These are phyloP conservation scores for Pristis pectinata DNA, from an alignment of 2,797 vertebrate genomes.

Conservation along the genomic window DNA sequence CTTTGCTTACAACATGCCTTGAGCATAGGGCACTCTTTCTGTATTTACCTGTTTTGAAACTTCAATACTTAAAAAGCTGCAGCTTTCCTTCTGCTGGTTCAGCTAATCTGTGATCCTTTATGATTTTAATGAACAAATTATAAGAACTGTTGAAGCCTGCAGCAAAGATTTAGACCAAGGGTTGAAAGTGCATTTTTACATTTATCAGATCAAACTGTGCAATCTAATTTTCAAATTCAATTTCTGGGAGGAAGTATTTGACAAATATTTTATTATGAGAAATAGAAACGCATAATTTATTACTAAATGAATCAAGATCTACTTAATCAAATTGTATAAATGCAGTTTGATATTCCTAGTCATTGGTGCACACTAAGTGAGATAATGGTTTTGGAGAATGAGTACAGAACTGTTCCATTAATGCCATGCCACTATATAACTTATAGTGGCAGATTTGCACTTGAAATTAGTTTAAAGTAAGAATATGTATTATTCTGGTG, in stretches of 20 bases:
- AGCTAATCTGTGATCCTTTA: neutral
- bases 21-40: too few species aligned
- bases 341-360: neutral
- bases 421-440: neutral
- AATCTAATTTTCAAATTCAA: slow-evolving; percentile 26
- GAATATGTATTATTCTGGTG: neutral
- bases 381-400: neutral
- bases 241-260: neutral
- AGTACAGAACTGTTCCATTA: neutral
- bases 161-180: slow-evolving; percentile 16
- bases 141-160: neutral
- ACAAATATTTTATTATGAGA: neutral
- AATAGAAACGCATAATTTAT: slow-evolving; percentile 17
- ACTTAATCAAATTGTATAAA: slow-evolving; percentile 1
- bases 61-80: too few species aligned
- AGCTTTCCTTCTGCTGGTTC: neutral
- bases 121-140: slow-evolving; percentile 19
- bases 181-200: slow-evolving; percentile 30
- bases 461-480: neutral
- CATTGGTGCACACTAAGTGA: neutral
- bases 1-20: neutral
- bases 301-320: neutral
- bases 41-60: neutral
- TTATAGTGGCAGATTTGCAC: neutral
- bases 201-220: slow-evolving; percentile 23